Conservation (phyloP, 2,888 invertebrate genomes). For the Tenthredo livida region DNA sequence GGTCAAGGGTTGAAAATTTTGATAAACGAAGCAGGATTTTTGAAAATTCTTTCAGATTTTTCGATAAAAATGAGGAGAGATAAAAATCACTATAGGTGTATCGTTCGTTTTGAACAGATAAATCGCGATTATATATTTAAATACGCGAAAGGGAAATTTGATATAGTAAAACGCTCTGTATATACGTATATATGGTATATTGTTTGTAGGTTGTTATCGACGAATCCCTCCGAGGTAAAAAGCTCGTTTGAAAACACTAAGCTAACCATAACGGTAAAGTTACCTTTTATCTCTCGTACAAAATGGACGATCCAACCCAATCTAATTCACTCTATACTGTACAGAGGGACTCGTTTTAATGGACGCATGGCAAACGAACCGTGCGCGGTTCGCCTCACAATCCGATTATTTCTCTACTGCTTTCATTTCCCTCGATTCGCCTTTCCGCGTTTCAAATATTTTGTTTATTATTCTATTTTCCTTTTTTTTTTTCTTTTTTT, state of each 20-base stretch:
- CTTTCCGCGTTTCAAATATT: slow-evolving; percentile 14
- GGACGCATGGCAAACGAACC: slow-evolving; percentile 46
- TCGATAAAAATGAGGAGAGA: no score
- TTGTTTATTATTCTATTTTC: background rate
- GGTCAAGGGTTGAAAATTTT: no score
- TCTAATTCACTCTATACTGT: slow-evolving; percentile 44
- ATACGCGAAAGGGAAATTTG: background rate
- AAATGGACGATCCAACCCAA: slow-evolving; percentile 39
- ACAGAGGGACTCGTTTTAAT: slow-evolving; percentile 43
- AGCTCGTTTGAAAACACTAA: slow-evolving; percentile 53
- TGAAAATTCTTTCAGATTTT: no score
- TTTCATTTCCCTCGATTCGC: slow-evolving; percentile 32
- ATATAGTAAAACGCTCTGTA: background rate
- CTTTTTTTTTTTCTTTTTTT: background rate
- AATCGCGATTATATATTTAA: no score
- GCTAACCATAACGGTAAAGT: slow-evolving; percentile 47
- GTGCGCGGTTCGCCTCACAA: slow-evolving; percentile 39
- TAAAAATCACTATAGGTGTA: no score
- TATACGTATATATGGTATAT: background rate
- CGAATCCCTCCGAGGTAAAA: slow-evolving; percentile 39
- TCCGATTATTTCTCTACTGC: slow-evolving; percentile 48
- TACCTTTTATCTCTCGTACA: slow-evolving; percentile 40
- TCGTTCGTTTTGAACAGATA: no score
- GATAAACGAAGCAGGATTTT: no score
- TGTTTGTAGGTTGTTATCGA: slow-evolving; percentile 43